These are phyloP conservation scores for Thymelicus sylvestris DNA, from an alignment of 2,888 invertebrate species.

Conservation along the genomic window DNA sequence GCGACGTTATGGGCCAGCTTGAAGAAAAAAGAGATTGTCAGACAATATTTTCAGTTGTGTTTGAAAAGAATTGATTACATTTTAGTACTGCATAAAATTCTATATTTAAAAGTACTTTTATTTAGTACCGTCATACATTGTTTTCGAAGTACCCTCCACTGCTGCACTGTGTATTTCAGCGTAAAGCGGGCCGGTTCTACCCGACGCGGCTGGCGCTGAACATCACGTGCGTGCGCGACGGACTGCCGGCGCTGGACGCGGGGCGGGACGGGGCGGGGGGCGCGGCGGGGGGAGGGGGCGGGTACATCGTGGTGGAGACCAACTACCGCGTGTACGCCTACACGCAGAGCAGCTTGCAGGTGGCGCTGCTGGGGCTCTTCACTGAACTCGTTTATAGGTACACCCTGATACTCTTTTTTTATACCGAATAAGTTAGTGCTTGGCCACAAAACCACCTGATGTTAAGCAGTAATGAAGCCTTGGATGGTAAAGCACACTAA, in stretches of 20 bases:
- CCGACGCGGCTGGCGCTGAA: conserved; percentile 97
- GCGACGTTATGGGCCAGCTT: too few relatives aligned
- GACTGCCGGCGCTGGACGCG: conserved; percentile 53
- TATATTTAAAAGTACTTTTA: too few relatives aligned
- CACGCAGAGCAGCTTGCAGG: conserved; percentile 95
- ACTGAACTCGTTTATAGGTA: conserved; percentile 95
- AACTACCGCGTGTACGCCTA: conserved; percentile 98
- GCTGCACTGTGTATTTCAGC: conserved; percentile 71
- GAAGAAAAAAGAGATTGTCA: too few relatives aligned
- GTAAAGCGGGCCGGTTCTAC: conserved; percentile 96
- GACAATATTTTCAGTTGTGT: too few relatives aligned
- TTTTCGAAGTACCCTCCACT: background rate
- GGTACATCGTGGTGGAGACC: conserved; percentile 97
- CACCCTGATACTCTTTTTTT: too few relatives aligned
- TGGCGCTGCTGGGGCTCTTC: conserved; percentile 96
- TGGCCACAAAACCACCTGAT: too few relatives aligned
- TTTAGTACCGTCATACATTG: too few relatives aligned
- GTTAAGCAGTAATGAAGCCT: too few relatives aligned
- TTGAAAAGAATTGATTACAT: too few relatives aligned
- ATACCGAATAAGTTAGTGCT: too few relatives aligned
- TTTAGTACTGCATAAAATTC: too few relatives aligned
- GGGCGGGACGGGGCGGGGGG: conserved; percentile 58
- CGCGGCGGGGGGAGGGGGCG: conserved; percentile 69
- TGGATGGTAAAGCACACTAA: too few relatives aligned
- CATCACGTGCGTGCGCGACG: conserved; percentile 86